Evolutionary conservation across 2,888 invertebrate genomes (phyloP), one percentile per base, ranked within the genome.

Genomic region (Ichneumoninae sp.): DNA sequence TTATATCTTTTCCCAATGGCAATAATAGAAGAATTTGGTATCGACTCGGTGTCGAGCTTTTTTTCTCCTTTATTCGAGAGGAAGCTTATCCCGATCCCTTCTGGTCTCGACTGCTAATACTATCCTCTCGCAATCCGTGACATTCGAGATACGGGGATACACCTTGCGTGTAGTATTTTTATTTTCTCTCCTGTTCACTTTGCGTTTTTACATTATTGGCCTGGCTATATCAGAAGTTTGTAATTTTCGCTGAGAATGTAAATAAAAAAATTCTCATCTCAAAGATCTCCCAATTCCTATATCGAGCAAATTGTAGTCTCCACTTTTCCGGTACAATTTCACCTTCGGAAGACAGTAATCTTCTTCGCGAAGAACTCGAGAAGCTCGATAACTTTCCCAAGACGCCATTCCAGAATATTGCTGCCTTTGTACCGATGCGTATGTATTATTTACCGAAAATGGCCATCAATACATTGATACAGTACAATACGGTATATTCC

Each of bases 401-500:
- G 52, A 74, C 40, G 66, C 26, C 36, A 10, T 36, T 50, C n/a
- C 40, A 13, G 68, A 60, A 22, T 77, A 26, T 77, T 60, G 40
- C 70, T 68, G 13, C 30, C n/a, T 60, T 50, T 50, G 52, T 26
- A 71, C 8, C 3, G 22, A 22, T 71, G 47, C 76, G 63, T 60
- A 68, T 47, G 33, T 71, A 66, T 80, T 71, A 60, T 70, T 79
- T 79, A 54, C 70, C 44, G n/a, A 54, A 78, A 83, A 83, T 66
- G 70, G 63, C 75, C 74, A 78, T 83, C 69, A 47, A 57, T 57
- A 68, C 19, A 44, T 54, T 22, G 22, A 57, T 30, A 74, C 22
- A 57, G 13, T 8, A 36, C 30, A 60, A 66, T 66, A 19, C 36
- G 66, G 19, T 36, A 5, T 86, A 86, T 85, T 71, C 71, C 78